phyloP scores from a whole-genome alignment of 2,888 invertebrate genomes.

The Tipula helvola region DNA sequence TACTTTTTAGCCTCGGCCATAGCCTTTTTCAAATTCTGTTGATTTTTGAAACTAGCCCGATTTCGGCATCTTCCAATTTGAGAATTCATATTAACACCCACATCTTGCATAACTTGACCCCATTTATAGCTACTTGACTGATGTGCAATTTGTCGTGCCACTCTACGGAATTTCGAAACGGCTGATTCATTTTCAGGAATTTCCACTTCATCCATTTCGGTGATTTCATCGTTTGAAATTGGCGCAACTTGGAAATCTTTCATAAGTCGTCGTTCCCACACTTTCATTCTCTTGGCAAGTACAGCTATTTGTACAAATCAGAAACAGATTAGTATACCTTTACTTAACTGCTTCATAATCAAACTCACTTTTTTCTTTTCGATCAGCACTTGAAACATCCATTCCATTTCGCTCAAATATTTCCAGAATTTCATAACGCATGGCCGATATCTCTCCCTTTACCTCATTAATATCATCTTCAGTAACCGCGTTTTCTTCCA shows the following conservation, averaged over 20 bases:
- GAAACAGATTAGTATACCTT: neutral
- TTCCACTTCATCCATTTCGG: slow-evolving; percentile 28
- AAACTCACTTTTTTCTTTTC: slow-evolving; percentile 57
- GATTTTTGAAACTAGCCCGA: slow-evolving; percentile 56
- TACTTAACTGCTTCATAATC: neutral
- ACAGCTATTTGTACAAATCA: slow-evolving; percentile 38
- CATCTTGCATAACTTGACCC: slow-evolving; percentile 53
- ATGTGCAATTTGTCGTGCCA: slow-evolving; percentile 60
- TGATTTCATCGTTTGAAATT: slow-evolving; percentile 39
- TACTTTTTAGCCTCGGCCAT: slow-evolving; percentile 62
- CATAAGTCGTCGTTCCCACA: slow-evolving; percentile 81
- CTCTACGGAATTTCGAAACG: slow-evolving; percentile 54
- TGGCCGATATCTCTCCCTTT: slow-evolving; percentile 83
- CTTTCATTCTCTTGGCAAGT: slow-evolving; percentile 62
- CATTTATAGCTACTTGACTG: slow-evolving; percentile 60
- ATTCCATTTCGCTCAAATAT: slow-evolving; percentile 79
- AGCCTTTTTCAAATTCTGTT: slow-evolving; percentile 62
- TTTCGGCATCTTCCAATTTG: slow-evolving; percentile 69
- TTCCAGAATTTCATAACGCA: slow-evolving; percentile 84
- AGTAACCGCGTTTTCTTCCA: slow-evolving; percentile 74
- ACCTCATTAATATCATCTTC: slow-evolving; percentile 92
- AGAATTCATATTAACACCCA: slow-evolving; percentile 44
- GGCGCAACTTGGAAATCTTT: slow-evolving; percentile 79
- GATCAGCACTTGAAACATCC: slow-evolving; percentile 62
- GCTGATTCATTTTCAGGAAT: slow-evolving; percentile 44